Evolutionary conservation across 2,113 vertebrate species (phyloP).

Genomic region (Laticauda colubrina): DNA sequence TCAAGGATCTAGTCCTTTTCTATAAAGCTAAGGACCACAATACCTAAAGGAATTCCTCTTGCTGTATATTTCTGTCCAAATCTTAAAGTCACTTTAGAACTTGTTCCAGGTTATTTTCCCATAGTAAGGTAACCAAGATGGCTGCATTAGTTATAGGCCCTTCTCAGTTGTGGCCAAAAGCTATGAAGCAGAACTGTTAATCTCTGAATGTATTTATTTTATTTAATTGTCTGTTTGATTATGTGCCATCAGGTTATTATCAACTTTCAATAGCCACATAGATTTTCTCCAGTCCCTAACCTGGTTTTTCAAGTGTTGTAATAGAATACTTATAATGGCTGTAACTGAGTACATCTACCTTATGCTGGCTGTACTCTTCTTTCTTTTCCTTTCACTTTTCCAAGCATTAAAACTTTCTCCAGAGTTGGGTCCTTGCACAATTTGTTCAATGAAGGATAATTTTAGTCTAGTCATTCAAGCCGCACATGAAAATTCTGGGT

Average conservation of each 20-base stretch:
- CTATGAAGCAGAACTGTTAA: neutral
- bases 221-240: neutral
- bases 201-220: neutral
- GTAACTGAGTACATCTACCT: neutral
- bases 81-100: neutral
- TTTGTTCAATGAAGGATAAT: neutral
- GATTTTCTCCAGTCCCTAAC: neutral
- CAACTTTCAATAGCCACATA: neutral
- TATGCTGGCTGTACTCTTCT: neutral
- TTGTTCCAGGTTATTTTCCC: neutral
- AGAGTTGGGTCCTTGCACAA: neutral
- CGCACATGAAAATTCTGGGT: neutral
- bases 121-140: neutral
- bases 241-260: neutral
- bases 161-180: neutral
- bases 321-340: neutral
- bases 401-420: neutral
- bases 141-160: neutral
- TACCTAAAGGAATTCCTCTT: neutral
- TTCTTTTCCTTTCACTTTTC: neutral
- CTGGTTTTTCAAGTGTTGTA: neutral
- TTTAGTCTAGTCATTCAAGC: neutral
- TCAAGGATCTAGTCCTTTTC: neutral
- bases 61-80: neutral
- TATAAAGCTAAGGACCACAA: neutral